phyloP scores from a whole-genome alignment of 2,888 invertebrate species.

The Sarcophaga subvicina region DNA sequence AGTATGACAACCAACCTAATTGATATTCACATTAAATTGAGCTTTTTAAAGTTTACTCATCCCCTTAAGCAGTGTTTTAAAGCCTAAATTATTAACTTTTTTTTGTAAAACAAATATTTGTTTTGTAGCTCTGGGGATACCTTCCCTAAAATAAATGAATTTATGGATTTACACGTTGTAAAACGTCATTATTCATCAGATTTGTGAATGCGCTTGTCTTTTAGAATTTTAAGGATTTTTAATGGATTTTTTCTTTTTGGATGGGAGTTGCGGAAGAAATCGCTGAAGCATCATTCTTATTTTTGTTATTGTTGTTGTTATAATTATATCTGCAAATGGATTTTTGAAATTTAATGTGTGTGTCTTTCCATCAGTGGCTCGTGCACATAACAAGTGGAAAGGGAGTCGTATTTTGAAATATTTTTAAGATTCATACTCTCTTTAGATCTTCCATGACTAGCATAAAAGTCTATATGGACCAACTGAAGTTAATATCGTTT shows the following conservation, averaged over 20 bases:
- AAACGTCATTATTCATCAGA: not conserved
- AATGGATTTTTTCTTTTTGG: conserved; percentile 1
- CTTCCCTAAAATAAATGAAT: not conserved
- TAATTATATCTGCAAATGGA: conserved; percentile 19
- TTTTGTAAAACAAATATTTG: too few species aligned
- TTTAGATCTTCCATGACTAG: too few species aligned
- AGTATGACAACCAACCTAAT: not conserved
- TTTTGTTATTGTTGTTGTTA: not conserved
- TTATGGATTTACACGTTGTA: not conserved
- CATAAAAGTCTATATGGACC: too few species aligned
- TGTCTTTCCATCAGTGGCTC: not conserved
- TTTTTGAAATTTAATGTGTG: not conserved
- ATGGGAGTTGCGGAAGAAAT: conserved; percentile 21
- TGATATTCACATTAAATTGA: not conserved
- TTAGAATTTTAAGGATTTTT: not conserved
- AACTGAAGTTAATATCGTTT: too few species aligned
- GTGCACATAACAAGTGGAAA: too few species aligned
- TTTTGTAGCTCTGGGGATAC: not conserved
- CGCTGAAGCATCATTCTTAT: not conserved
- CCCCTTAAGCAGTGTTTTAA: too few species aligned
- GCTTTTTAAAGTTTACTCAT: too few species aligned
- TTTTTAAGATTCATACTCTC: too few species aligned
- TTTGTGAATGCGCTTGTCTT: not conserved
- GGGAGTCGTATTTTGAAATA: too few species aligned
- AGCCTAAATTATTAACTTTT: too few species aligned